Base-by-base conservation (phyloP, 2,113 vertebrate species). In the Equus przewalskii region DNA sequence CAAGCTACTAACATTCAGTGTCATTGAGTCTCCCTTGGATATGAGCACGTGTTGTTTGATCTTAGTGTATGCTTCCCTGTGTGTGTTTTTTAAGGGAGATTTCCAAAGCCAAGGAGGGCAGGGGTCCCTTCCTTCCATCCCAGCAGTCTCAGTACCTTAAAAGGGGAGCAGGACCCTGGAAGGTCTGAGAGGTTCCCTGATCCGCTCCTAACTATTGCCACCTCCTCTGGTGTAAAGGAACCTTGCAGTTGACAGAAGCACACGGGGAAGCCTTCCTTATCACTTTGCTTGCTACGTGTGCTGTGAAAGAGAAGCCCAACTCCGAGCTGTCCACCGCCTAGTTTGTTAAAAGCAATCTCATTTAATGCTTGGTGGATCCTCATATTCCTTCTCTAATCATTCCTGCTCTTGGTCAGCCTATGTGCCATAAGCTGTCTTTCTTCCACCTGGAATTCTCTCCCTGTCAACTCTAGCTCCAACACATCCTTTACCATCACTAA, bases 221-320 rank as follows among this genome's bases (percentile, higher is more conserved):
- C 62, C 62, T 30, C 62, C 41, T 78, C 0, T 18, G 83, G 7
- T 65, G 72, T 36, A 21, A 49, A 70, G 51, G 14, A 79, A 6
- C 51, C 33, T 76, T 28, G 30, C 14, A 16, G 6, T 8, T 4
- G 49, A 41, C 16, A 0, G 46, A 6, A 49, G 44, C 16, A 70
- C 33, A 44, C 12, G 2, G 12, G 41, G 28, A 58, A 28, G 14
- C 49, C 80, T 60, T 51, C 24, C n/a, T 56, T 10, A 33, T 7
- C 7, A 5, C 18, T 15, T 67, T 58, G 24, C 49, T 87, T 5
- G 1, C 33, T 5, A 0, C 1, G 0, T 1, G 12, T 11, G 76
- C 26, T 51, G 6, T 14, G 62, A 92, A 54, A 41, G 72, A n/a
- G 21, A 28, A 44, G 36, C 80, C 62, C 12, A 7, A 0, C 5